Evolutionary conservation across 2,888 invertebrate species (phyloP).

Genomic region (Agelastica alni): DNA sequence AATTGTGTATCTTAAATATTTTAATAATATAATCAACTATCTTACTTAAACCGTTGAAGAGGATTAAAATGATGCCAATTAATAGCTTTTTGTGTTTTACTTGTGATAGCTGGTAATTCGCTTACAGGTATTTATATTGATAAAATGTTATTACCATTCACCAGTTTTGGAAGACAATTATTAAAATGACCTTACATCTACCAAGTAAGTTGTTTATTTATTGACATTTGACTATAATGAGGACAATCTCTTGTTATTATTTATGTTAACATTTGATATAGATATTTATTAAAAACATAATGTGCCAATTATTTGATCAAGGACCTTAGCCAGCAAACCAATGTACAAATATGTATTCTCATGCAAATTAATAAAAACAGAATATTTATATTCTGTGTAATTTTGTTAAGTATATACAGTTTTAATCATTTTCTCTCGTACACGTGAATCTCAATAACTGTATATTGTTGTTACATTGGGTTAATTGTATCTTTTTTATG

Average conservation of each 20-base stretch:
- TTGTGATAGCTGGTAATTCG: too few species aligned
- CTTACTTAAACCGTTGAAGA: too few species aligned
- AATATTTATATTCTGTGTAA: neutral
- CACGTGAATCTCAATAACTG: neutral
- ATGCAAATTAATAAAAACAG: neutral
- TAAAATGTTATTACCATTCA: too few species aligned
- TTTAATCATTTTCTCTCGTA: neutral
- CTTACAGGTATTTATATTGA: too few species aligned
- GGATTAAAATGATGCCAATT: too few species aligned
- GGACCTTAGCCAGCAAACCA: constrained; percentile 33
- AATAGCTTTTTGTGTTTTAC: too few species aligned
- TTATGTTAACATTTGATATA: constrained; percentile 51
- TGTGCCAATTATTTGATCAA: constrained; percentile 49
- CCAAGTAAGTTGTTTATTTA: constrained; percentile 45
- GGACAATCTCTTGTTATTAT: constrained; percentile 57
- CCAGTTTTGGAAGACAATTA: too few species aligned
- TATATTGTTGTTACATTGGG: neutral
- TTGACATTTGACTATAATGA: constrained; percentile 56
- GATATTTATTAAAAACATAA: constrained; percentile 37
- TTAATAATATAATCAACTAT: too few species aligned
- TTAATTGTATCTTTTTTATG: too few species aligned
- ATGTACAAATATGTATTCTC: constrained; percentile 30
- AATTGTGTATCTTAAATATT: too few species aligned
- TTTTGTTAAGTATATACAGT: neutral
- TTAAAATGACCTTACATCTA: constrained; percentile 1